These are phyloP conservation scores for Gnatocerus cornutus DNA, from an alignment of 2,888 invertebrate species.

Conservation along the genomic window DNA sequence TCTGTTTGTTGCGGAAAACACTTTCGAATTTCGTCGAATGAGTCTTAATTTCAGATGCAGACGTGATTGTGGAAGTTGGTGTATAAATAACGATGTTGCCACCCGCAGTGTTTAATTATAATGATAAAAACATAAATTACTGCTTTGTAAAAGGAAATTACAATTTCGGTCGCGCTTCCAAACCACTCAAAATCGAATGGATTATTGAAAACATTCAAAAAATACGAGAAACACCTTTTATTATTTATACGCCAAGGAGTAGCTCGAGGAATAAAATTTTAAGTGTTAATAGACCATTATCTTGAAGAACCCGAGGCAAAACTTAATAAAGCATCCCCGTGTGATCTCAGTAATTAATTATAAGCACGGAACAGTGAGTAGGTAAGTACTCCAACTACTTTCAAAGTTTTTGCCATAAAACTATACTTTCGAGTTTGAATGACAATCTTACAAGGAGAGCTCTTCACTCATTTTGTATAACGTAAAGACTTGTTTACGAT, in stretches of 20 bases:
- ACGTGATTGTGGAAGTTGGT: constrained; percentile 32
- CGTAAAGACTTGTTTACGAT: background rate
- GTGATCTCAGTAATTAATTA: constrained; percentile 41
- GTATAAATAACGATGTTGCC: constrained; percentile 33
- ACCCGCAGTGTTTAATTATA: constrained; percentile 47
- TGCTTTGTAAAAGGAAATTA: constrained; percentile 45
- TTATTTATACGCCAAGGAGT: background rate
- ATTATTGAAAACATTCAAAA: constrained; percentile 6
- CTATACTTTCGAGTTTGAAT: constrained; percentile 18
- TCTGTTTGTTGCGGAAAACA: constrained; percentile 3
- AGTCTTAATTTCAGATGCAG: constrained; percentile 38
- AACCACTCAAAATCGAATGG: constrained; percentile 13
- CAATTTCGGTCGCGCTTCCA: constrained; percentile 12
- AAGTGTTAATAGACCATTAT: constrained; percentile 37
- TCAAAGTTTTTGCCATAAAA: constrained; percentile 39
- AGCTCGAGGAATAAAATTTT: constrained; percentile 24
- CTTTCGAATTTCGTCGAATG: constrained; percentile 14
- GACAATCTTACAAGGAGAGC: constrained; percentile 4
- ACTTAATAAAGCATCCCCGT: constrained; percentile 20
- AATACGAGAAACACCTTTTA: background rate
- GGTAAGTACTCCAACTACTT: constrained; percentile 41
- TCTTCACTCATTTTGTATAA: background rate
- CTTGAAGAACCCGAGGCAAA: constrained; percentile 28
- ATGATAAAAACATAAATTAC: constrained; percentile 46
- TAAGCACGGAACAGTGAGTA: constrained; percentile 37